phyloP scores from a whole-genome alignment of 2,113 vertebrate species.

The Neotragus pygmaeus region DNA sequence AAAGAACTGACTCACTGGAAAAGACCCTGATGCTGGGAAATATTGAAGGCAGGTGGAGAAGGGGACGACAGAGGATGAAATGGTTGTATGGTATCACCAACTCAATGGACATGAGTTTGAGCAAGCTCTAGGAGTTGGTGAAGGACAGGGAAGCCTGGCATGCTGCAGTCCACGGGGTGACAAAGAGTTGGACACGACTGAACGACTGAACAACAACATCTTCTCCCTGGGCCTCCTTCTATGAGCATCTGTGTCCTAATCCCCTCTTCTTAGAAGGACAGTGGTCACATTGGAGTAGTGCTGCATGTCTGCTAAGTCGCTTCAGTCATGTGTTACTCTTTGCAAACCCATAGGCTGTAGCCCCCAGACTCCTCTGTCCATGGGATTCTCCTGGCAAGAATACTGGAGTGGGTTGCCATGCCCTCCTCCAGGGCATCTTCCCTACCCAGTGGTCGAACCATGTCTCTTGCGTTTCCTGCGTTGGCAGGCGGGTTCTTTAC shows the following conservation, averaged over 20 bases:
- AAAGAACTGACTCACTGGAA: not conserved
- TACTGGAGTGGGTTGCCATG: not conserved
- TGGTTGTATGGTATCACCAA: not conserved
- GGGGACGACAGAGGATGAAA: not conserved
- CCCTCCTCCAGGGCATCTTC: not conserved
- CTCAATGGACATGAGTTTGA: not conserved
- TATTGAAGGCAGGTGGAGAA: not conserved
- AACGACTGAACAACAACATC: not conserved
- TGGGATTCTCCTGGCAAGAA: not conserved
- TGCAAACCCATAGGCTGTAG: not conserved
- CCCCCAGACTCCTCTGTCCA: not conserved
- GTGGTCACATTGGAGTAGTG: not conserved
- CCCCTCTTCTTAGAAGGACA: not conserved
- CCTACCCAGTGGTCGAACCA: fast-evolving
- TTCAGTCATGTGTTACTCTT: not conserved
- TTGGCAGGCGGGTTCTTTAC: not conserved
- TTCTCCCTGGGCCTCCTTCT: not conserved
- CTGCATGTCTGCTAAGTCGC: not conserved
- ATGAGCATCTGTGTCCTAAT: not conserved
- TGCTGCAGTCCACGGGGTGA: not conserved
- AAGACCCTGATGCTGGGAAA: not conserved
- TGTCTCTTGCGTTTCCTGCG: not conserved
- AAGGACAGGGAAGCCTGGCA: not conserved
- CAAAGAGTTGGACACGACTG: not conserved
- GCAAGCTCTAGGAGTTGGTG: not conserved